phyloP scores from a whole-genome alignment of 2,888 invertebrate species.

The Drosophila sordidula region DNA sequence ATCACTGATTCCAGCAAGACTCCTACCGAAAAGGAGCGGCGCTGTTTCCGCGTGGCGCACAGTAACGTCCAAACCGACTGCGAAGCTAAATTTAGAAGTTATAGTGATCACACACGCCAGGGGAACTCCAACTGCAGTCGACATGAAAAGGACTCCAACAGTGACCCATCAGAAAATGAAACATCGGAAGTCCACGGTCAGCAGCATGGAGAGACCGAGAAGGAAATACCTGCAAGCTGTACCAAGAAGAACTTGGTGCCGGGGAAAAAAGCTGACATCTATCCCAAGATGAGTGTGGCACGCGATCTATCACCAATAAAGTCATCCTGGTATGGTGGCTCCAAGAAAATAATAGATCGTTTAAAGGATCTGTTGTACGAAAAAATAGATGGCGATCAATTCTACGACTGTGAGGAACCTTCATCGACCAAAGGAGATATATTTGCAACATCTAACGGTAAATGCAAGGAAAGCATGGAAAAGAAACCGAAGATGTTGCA shows the following conservation, averaged over 20 bases:
- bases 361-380: background rate
- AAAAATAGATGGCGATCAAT: background rate
- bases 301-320: background rate
- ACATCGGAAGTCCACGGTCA: background rate
- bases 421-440: background rate
- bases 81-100: background rate
- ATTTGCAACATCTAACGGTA: background rate
- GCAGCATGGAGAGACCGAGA: background rate
- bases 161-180: background rate
- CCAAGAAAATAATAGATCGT: background rate
- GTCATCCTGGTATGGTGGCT: background rate
- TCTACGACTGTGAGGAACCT: slow-evolving; percentile 3
- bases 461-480: background rate
- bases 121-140: background rate
- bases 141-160: too few species aligned
- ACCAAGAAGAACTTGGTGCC: background rate
- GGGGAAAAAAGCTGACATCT: background rate
- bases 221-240: background rate
- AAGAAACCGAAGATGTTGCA: background rate
- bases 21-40: background rate
- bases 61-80: background rate
- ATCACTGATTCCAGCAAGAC: background rate
- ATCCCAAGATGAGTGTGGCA: background rate
- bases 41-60: background rate
- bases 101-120: background rate